phyloP scores from a whole-genome alignment of 2,113 vertebrate species.

The Megalops atlanticus region DNA sequence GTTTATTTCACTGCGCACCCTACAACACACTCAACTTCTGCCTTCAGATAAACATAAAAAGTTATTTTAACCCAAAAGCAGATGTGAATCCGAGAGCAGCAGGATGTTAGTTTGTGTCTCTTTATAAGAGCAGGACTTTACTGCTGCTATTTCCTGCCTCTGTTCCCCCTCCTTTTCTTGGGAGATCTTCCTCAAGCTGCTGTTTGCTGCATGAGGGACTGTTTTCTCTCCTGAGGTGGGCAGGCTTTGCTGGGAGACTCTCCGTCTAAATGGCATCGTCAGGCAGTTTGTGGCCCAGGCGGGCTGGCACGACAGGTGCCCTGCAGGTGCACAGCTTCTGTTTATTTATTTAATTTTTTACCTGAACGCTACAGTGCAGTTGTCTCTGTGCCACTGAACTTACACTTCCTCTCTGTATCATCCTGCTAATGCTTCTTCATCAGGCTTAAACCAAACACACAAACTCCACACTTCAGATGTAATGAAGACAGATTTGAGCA shows the following conservation, averaged over 20 bases:
- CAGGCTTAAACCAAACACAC: no score
- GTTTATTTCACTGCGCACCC: conserved; percentile 3
- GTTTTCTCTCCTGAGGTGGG: no score
- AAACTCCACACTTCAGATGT: not conserved
- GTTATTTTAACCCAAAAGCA: not conserved
- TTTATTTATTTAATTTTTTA: conserved; percentile 42
- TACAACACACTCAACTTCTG: not conserved
- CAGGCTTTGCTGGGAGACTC: no score
- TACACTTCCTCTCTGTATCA: no score
- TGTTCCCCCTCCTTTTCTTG: conserved; percentile 35
- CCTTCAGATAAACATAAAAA: not conserved
- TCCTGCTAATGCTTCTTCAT: no score
- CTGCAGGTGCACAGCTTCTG: conserved; percentile 53
- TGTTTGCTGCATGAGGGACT: conserved; percentile 44
- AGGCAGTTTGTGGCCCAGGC: conserved; percentile 40
- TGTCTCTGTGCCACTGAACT: conserved; percentile 37
- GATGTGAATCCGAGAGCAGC: conserved; percentile 9
- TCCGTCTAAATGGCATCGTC: no score
- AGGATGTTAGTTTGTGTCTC: conserved; percentile 39
- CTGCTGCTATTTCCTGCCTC: conserved; percentile 44
- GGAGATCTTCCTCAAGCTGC: conserved; percentile 48
- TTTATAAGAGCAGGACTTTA: conserved; percentile 49
- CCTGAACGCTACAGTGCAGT: no score
- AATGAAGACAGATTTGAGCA: no score
- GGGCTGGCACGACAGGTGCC: conserved; percentile 46